Conservation (phyloP, 35 echinoderm and acorn worm species). For the Eucidaris tribuloides region DNA sequence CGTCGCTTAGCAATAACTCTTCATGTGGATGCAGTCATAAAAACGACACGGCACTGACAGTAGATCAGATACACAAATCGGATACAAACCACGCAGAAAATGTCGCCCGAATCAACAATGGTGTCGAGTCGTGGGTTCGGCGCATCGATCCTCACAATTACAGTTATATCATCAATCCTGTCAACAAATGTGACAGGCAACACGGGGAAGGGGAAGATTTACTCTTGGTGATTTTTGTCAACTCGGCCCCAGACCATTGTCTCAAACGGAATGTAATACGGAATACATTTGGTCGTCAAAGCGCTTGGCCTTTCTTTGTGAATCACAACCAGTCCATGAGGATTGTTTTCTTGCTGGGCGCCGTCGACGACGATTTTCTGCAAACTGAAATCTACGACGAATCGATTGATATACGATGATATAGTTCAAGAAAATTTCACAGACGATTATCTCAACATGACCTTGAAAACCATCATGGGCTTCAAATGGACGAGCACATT, state of each 20-base stretch:
- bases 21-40: too few species aligned
- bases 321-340: background rate
- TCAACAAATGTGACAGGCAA: background rate
- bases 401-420: background rate
- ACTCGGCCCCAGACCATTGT: conserved; percentile 9
- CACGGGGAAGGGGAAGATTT: background rate
- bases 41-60: background rate
- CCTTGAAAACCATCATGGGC: conserved; percentile 30
- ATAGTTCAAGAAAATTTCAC: conserved; percentile 33
- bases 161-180: conserved; percentile 3
- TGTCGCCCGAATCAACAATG: background rate
- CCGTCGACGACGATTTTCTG: background rate
- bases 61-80: background rate
- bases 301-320: background rate
- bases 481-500: conserved; percentile 7
- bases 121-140: background rate
- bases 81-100: background rate
- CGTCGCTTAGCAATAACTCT: background rate
- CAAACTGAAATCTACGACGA: background rate
- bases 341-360: background rate
- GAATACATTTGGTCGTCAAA: background rate
- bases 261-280: conserved; percentile 13
- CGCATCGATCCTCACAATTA: background rate
- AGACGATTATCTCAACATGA: conserved; percentile 35
- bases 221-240: background rate